Conservation (phyloP, 2,888 invertebrate genomes). For the Sphinx pinastri region DNA sequence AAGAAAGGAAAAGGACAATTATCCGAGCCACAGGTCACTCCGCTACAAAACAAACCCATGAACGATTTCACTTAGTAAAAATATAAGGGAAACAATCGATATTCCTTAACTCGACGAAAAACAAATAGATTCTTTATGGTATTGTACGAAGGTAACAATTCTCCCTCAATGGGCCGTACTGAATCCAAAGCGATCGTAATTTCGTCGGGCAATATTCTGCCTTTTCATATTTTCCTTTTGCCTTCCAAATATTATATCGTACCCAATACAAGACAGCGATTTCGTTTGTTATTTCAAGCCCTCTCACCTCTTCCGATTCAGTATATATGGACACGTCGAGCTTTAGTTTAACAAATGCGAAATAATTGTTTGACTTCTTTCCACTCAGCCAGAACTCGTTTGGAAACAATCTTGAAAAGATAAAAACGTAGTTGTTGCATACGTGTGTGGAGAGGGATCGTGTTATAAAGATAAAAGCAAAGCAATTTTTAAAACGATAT, state of each 20-base stretch:
- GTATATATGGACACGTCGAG: slow-evolving; percentile 70
- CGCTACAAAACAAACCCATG: slow-evolving; percentile 34
- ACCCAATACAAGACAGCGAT: slow-evolving; percentile 77
- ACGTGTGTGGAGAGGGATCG: not conserved
- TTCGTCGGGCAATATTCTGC: slow-evolving; percentile 80
- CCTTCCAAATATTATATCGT: slow-evolving; percentile 75
- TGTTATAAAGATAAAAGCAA: not conserved
- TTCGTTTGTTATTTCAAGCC: slow-evolving; percentile 80
- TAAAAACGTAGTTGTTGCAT: slow-evolving; percentile 7
- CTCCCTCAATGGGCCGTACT: slow-evolving; percentile 77
- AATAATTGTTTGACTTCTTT: slow-evolving; percentile 53
- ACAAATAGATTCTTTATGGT: slow-evolving; percentile 80
- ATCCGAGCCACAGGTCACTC: slow-evolving; percentile 18
- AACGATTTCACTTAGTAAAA: slow-evolving; percentile 46
- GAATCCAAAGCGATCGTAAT: slow-evolving; percentile 82
- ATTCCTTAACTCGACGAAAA: slow-evolving; percentile 62
- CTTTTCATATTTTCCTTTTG: slow-evolving; percentile 81
- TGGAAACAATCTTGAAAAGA: slow-evolving; percentile 6
- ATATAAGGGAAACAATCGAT: slow-evolving; percentile 57
- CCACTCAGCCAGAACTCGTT: slow-evolving; percentile 6
- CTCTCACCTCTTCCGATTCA: slow-evolving; percentile 72
- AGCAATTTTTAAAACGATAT: slow-evolving; percentile 1
- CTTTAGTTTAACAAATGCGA: slow-evolving; percentile 70
- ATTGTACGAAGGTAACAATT: slow-evolving; percentile 80
- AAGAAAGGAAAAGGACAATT: slow-evolving; percentile 8